Evolutionary conservation across 2,113 vertebrate genomes (phyloP).

Genomic region (Vidua chalybeata): DNA sequence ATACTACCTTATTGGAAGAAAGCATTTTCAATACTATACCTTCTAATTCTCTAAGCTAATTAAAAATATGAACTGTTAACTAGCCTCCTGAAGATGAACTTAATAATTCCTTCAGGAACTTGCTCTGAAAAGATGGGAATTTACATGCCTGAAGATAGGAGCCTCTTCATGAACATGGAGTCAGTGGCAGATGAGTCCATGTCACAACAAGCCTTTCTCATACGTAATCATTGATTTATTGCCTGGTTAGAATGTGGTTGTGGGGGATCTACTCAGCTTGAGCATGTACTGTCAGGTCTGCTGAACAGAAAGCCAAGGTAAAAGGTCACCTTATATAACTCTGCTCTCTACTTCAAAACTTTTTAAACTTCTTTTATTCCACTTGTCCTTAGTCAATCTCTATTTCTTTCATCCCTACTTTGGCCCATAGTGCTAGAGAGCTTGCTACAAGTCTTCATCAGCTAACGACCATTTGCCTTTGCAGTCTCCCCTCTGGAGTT

Average conservation of each 20-base stretch:
- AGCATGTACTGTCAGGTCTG: not conserved
- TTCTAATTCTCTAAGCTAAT: not conserved
- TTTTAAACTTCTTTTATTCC: not conserved
- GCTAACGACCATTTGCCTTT: not conserved
- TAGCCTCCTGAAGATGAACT: not conserved
- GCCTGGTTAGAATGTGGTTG: not conserved
- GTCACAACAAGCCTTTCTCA: conserved; percentile 11
- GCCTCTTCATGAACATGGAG: not conserved
- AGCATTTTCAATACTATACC: not conserved
- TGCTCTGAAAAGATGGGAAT: not conserved
- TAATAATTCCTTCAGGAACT: not conserved
- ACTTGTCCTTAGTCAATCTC: not conserved
- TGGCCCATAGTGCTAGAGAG: not conserved
- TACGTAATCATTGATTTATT: not conserved
- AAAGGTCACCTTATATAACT: not conserved
- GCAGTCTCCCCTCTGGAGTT: not conserved
- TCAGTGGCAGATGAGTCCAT: not conserved
- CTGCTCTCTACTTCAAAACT: not conserved
- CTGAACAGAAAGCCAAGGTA: not conserved
- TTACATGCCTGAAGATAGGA: not conserved
- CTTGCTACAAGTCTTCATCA: not conserved
- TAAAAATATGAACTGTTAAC: not conserved
- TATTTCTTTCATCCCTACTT: not conserved
- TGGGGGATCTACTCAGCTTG: not conserved
- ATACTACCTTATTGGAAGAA: not conserved